phyloP scores from a whole-genome alignment of 1,140 invertebrate genomes.

The Atopsyche davidsoni region DNA sequence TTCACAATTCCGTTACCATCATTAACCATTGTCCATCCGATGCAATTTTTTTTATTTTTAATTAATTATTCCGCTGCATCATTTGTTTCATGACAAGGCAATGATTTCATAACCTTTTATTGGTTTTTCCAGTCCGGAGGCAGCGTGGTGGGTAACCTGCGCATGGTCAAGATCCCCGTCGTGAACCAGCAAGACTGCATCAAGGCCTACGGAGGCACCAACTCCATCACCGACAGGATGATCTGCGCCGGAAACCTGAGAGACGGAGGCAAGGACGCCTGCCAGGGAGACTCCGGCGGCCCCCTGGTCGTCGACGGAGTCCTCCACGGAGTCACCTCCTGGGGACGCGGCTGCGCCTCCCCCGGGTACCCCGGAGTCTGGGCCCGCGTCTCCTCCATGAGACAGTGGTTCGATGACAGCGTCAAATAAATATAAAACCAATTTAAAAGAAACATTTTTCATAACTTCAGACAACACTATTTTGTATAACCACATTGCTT shows the following conservation, averaged over 20 bases:
- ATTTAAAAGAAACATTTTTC: background rate
- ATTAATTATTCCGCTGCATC: too few relatives aligned
- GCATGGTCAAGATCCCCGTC: constrained; percentile 1
- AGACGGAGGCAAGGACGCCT: constrained; percentile 29
- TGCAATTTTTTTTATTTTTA: too few relatives aligned
- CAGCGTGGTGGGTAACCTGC: background rate
- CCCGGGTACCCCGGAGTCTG: constrained; percentile 49
- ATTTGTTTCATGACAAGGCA: too few relatives aligned
- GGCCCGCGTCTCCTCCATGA: constrained; percentile 37
- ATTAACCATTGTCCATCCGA: too few relatives aligned
- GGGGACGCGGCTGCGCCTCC: constrained; percentile 44
- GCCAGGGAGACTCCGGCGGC: constrained; percentile 45
- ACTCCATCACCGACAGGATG: constrained; percentile 50
- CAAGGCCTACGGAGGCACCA: constrained; percentile 25
- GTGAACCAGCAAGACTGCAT: constrained; percentile 31
- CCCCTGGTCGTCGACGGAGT: constrained; percentile 31
- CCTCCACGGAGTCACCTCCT: constrained; percentile 46
- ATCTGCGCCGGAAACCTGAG: constrained; percentile 35
- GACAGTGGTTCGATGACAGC: constrained; percentile 33
- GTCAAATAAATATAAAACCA: background rate
- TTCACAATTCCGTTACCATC: too few relatives aligned
- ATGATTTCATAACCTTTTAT: background rate
- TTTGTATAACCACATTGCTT: too few relatives aligned
- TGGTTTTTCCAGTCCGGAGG: constrained; percentile 3
- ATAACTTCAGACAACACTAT: background rate